Evolutionary conservation across 2,113 vertebrate species (phyloP).

Genomic region (Dascyllus trimaculatus): DNA sequence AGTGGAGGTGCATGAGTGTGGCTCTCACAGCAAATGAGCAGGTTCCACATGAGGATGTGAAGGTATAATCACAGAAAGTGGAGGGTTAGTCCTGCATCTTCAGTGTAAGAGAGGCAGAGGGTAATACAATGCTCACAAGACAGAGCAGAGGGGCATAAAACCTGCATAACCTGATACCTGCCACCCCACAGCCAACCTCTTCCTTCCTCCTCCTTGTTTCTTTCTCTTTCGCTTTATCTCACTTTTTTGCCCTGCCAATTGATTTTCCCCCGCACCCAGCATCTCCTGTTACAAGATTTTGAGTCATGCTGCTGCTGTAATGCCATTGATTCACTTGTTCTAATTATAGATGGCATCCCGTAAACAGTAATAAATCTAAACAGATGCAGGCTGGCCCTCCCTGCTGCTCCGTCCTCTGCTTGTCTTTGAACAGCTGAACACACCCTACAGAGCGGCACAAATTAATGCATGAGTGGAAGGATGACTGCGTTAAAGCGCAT

Average conservation of each 20-base stretch:
- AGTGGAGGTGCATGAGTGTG: neutral
- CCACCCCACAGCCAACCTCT: neutral
- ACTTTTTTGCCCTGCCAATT: constrained; percentile 7
- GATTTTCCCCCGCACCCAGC: constrained; percentile 23
- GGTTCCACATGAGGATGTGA: constrained; percentile 53
- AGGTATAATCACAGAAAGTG: constrained; percentile 5
- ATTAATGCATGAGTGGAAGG: constrained; percentile 1
- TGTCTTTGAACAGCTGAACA: constrained; percentile 20
- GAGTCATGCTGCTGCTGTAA: constrained; percentile 27
- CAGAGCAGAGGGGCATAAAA: constrained; percentile 9
- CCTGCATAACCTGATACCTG: constrained; percentile 27
- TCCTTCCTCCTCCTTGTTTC: neutral
- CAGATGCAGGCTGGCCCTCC: neutral
- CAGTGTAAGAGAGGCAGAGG: neutral
- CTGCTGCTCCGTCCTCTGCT: constrained; percentile 17
- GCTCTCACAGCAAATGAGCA: constrained; percentile 50
- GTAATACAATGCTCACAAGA: constrained; percentile 8
- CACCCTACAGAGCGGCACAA: neutral
- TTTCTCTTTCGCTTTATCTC: constrained; percentile 10
- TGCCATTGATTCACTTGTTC: constrained; percentile 55
- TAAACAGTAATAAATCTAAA: constrained; percentile 34
- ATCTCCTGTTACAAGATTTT: constrained; percentile 44
- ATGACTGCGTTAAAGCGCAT: constrained; percentile 6
- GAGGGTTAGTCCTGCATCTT: neutral
- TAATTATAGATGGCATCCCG: constrained; percentile 59